These are phyloP conservation scores for Stenopsyche tienmushanensis DNA, from an alignment of 1,140 invertebrate genomes.

Conservation along the genomic window DNA sequence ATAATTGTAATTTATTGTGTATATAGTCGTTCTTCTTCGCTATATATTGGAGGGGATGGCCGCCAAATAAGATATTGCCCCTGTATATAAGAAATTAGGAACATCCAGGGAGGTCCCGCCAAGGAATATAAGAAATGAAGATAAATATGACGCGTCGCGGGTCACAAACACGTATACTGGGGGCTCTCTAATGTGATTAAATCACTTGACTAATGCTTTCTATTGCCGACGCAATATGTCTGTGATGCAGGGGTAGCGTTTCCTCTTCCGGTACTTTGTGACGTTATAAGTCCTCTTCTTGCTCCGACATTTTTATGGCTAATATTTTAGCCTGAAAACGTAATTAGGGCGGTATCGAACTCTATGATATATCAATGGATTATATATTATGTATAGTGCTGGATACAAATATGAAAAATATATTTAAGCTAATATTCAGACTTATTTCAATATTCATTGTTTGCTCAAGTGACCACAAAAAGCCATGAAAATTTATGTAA, in stretches of 20 bases:
- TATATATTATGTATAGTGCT: constrained; percentile 3
- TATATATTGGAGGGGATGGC: neutral
- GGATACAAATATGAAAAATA: neutral
- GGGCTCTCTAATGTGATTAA: constrained; percentile 40
- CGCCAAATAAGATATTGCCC: constrained; percentile 11
- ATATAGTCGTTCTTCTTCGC: no score
- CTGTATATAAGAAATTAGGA: constrained; percentile 16
- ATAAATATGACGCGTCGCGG: constrained; percentile 31
- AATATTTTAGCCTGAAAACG: no score
- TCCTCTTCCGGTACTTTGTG: neutral
- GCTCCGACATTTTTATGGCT: no score
- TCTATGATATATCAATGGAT: neutral
- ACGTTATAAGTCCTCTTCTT: neutral
- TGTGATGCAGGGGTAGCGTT: neutral
- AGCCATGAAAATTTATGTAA: constrained; percentile 15
- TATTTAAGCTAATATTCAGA: neutral
- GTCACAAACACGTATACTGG: constrained; percentile 24
- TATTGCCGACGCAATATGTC: constrained; percentile 24
- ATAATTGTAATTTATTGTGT: constrained; percentile 23
- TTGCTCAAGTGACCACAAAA: constrained; percentile 12
- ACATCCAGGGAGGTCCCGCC: constrained; percentile 4
- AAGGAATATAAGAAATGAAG: constrained; percentile 33
- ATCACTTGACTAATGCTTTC: constrained; percentile 35
- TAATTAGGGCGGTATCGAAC: no score
- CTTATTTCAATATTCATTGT: neutral